Conservation (phyloP, 2,113 vertebrate genomes). For the Budorcas taxicolor region DNA sequence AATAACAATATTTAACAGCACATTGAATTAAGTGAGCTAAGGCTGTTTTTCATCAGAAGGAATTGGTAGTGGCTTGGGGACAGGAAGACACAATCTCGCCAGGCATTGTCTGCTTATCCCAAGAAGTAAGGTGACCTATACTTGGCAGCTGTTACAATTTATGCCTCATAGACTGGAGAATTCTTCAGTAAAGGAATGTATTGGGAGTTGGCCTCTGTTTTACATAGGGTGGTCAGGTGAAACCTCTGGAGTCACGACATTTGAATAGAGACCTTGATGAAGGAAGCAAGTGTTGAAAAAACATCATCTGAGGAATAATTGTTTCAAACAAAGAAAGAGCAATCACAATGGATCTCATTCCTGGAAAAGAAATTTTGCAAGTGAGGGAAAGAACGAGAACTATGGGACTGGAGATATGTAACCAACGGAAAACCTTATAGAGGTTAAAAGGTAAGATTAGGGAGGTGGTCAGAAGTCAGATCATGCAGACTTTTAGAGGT, state of each 20-base stretch:
- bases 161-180: not conserved
- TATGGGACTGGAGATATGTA: rapidly evolving
- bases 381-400: not conserved
- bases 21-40: not conserved
- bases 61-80: not conserved
- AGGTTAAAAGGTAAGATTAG: not conserved
- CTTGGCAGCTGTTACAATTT: not conserved
- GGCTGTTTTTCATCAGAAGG: not conserved
- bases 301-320: not conserved
- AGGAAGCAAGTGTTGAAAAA: not conserved
- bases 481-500: not conserved
- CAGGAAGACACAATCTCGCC: not conserved
- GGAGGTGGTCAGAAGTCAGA: not conserved
- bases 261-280: not conserved
- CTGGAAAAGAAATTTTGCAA: not conserved
- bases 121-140: not conserved
- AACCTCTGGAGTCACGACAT: not conserved
- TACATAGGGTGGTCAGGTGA: not conserved
- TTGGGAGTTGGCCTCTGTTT: not conserved
- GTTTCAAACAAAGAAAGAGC: not conserved
- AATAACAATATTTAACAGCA: not conserved
- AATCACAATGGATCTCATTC: not conserved
- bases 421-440: not conserved
- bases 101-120: not conserved
- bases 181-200: not conserved